Evolutionary conservation across 2,113 vertebrate species (phyloP), one percentile per base, ranked within the genome.

Genomic region (Leucoraja erinaceus): DNA sequence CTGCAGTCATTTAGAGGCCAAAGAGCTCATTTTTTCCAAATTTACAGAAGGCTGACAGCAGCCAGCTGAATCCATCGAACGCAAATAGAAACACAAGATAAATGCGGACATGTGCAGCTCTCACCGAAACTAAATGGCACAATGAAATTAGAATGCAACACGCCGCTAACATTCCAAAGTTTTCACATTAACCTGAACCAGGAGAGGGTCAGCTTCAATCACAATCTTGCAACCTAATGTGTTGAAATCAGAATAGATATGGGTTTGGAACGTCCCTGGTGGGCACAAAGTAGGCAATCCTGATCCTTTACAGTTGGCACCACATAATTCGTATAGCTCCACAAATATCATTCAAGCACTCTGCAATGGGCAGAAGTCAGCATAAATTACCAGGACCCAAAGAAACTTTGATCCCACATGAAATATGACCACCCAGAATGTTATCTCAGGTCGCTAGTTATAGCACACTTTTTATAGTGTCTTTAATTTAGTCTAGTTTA

Each of bases 21-120:
- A 92, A 47, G 90, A 66, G 76, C 76, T 94, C 63, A 28, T 68
- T 72, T 94, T 95, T 20, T 63, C 2, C n/a, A 93, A 93, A 91
- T 94, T 90, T 93, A 94, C 92, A 63, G 90, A 83, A 14, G 83
- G 88, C 84, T 93, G 94, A 92, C 94, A 94, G 76, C 94, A 84
- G 92, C 25, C 93, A 93, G 93, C 59, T 93, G 93, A 79, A 93
- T 92, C 72, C 83, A 1, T 93, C 68, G 86, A 81, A 92, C 0
- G 76, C 38, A 0, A 68, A 93, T 18, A 90, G 93, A 94, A 93
- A 94, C 12, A 59, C 95, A 88, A 54, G 59, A 0, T 93, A 86
- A 18, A 90, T 3, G 47, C 25, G 91, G 93, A 68, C 68, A 92
- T n/a, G 72, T 2, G 8, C 12, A 28, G 63, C 33, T 93, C 76